Evolutionary conservation across 2,888 invertebrate genomes (phyloP), one percentile per base, ranked within the genome.

Genomic region (Entomobrya proxima): DNA sequence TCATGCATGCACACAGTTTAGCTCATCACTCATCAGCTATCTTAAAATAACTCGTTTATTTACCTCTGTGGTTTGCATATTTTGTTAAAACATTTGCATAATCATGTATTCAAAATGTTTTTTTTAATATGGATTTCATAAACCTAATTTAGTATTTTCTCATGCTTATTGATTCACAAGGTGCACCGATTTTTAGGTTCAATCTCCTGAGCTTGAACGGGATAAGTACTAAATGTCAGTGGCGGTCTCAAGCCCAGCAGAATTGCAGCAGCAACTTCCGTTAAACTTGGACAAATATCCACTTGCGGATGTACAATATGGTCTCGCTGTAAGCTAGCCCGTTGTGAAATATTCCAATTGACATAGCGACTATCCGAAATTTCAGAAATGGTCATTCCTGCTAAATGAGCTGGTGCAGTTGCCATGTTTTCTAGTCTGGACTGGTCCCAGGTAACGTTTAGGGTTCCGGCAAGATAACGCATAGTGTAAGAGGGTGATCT

Each of bases 341-440:
- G 9, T 1, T 11, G 35, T 0, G 37, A 3, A 1, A 40, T 32
- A 52, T 72, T 58, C 81, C 81, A 81, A 18, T 81, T 67, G 9
- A 81, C 74, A 21, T 24, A 24, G 13, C 1, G 7, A 0, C 13
- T 21, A 50, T 72, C 72, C 0, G 74, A 58, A 13, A 81, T 72
- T 61, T 81, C 30, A 0, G 72, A 58, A 7, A 81, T 9, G 9
- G 81, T 61, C 35, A 44, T 37, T 30, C 81, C 74, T n/a, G 58
- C 44, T n/a, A 55, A 7, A 32, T 44, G 18, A 1, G 44, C 9
- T 11, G 81, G 74, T 1, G 58, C 1, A 27, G n/a, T 44, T 13
- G 44, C 74, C 13, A 58, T 35, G 18, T 21, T 58, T 37, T 81
- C 74, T 13, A 81, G 30, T 1, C 61, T 6, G 6, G 40, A 24